These are phyloP conservation scores for Drosophila kohkoa DNA, from an alignment of 1,140 invertebrate genomes.

Conservation along the genomic window DNA sequence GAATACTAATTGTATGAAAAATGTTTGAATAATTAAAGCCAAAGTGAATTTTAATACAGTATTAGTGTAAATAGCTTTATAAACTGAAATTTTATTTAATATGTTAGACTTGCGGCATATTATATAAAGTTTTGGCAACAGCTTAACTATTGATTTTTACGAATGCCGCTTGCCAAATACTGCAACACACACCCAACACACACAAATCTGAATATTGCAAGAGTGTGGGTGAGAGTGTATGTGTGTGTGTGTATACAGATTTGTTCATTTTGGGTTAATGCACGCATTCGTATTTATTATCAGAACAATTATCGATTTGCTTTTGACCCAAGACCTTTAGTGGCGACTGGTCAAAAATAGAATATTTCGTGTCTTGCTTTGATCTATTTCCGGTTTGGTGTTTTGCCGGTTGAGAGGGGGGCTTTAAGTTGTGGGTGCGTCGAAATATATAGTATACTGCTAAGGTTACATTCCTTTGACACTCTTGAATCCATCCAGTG, in stretches of 20 bases:
- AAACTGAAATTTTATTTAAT: neutral
- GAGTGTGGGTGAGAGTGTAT: neutral
- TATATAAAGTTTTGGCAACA: constrained; percentile 36
- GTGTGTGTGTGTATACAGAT: constrained; percentile 1
- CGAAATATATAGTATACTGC: constrained; percentile 17
- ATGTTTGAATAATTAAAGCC: constrained; percentile 26
- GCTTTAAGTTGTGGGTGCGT: constrained; percentile 46
- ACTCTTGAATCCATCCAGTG: constrained; percentile 22
- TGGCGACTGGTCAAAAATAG: constrained; percentile 56
- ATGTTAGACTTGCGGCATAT: constrained; percentile 10
- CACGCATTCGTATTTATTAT: constrained; percentile 60
- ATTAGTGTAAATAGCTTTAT: neutral
- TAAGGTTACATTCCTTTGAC: constrained; percentile 14
- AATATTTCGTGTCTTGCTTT: constrained; percentile 29
- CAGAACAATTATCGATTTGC: constrained; percentile 63
- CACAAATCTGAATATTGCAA: neutral
- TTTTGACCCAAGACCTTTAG: constrained; percentile 24
- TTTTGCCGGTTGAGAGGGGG: constrained; percentile 30
- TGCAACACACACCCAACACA: constrained; percentile 47
- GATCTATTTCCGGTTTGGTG: constrained; percentile 62
- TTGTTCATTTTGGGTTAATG: constrained; percentile 72
- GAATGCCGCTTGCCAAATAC: constrained; percentile 58
- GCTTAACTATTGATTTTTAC: constrained; percentile 61
- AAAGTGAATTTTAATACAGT: neutral
- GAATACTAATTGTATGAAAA: constrained; percentile 18